Evolutionary conservation across 92 coral and sea anemone genomes (phyloP).

Genomic region (Palythoa grandis): DNA sequence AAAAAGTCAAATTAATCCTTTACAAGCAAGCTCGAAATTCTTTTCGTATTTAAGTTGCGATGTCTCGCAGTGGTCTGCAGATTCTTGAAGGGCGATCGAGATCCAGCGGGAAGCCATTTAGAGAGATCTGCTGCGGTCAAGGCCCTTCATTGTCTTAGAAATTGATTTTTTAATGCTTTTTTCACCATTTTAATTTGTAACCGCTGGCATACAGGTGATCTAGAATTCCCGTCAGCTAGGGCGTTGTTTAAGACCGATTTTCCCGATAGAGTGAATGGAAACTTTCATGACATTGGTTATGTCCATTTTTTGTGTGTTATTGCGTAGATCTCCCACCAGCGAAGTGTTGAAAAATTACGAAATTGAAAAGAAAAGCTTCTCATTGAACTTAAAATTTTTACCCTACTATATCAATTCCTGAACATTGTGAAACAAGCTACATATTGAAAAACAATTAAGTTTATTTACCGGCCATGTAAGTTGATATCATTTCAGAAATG

Average conservation of each 20-base stretch:
- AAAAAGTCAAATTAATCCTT: background rate
- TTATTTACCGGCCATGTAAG: background rate
- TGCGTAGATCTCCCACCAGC: background rate
- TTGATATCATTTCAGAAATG: no score
- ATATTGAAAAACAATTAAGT: background rate
- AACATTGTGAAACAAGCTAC: background rate
- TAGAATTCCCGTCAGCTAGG: background rate
- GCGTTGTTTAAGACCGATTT: background rate
- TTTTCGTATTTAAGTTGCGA: conserved; percentile 7
- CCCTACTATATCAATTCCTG: background rate
- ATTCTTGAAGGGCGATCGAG: background rate
- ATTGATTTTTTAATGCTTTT: background rate
- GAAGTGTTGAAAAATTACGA: background rate
- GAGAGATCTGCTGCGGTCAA: background rate
- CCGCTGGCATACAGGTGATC: background rate
- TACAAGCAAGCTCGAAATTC: background rate
- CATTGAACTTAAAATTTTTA: background rate
- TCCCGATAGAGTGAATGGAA: background rate
- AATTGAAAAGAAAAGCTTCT: background rate
- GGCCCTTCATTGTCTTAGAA: background rate
- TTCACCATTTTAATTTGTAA: background rate
- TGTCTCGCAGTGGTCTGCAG: conserved; percentile 10
- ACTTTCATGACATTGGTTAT: background rate
- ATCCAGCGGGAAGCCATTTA: conserved; percentile 20
- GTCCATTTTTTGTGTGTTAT: background rate